Evolutionary conservation across 2,113 vertebrate species (phyloP), one percentile per base, ranked within the genome.

Genomic region (Natator depressus): DNA sequence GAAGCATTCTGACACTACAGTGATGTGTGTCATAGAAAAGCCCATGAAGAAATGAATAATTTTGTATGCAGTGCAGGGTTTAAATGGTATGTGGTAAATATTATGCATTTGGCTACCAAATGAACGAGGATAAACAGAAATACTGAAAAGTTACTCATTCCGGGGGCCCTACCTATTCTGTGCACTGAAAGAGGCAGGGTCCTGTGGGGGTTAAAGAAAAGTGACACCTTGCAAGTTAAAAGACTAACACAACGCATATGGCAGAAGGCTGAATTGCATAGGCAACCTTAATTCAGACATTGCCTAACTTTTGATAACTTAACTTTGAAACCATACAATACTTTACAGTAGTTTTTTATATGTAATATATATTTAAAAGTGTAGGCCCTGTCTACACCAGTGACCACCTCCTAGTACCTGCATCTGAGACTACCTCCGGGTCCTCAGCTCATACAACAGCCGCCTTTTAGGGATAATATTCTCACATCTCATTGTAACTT

Each of bases 21-120:
- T 1, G 1, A 49, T 3, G 49, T 27, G 27, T 29, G 93, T 29
- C 42, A 53, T 0, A 88, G 83, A 79, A 57, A 1, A 2, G 85
- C 13, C 85, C 53, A 0, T 4, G 72, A 0, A 5, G 85, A 90
- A 87, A 0, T 4, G 72, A 95, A 12, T 0, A 12, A 82, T 84
- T 69, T 2, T 85, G 55, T 42, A 38, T 83, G 89, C 93, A 75
- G 20, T 55, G 42, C 27, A 53, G 85, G 85, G 17, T 27, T 86
- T 3, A 82, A 96, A 91, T 22, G 75, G 42, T 80, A 12, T 42
- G 72, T 24, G 20, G n/a, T 20, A 75, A 75, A 75, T 92, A 80
- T 79, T 50, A 97, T 83, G 27, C 5, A 89, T 2, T 1, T 25
- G 80, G 89, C 62, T 92, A 95, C 25, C 69, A 35, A 89, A 46